Evolutionary conservation across 2,888 invertebrate species (phyloP), one percentile per base, ranked within the genome.

Genomic region (Schizotus pectinicornis): DNA sequence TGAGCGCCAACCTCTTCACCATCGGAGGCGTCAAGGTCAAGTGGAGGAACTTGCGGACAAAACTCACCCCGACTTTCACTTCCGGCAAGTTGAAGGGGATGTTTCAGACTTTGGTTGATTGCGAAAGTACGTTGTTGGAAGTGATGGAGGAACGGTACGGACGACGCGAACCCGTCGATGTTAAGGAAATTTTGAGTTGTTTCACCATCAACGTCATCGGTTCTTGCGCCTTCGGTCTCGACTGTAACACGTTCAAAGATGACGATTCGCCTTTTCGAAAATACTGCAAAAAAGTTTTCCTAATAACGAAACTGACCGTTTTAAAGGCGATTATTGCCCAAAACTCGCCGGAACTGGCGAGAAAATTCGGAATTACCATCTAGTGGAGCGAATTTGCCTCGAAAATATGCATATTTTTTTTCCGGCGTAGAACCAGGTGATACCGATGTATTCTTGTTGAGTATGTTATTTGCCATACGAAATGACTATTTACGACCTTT

Each of bases 21-120:
- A 68, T 83, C 34, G 77, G 77, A 31, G 85, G 84, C 0, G 74
- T 80, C 7, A n/a, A n/a, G n/a, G n/a, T n/a, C n/a, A 78, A 81
- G 11, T 89, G 89, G 88, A 86, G 82, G 66, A 79, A 77, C 9
- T 71, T 88, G 13, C 79, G 89, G 7, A 59, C 79, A 0, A 86
- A 87, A 65, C 74, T 89, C 65, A 82, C 87, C 0, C 85, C 88
- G 0, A 82, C 85, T 0, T 89, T 88, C 65, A 83, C 88, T 0
- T 81, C 86, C 0, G 86, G 85, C 3, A 88, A 87, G 71, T 76
- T 89, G 56, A 88, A 85, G 71, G 80, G 77, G 1, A 86, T 88
- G 84, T 86, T 85, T 64, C 80, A 80, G 0, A 80, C 84, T 0
- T 12, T 47, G 31, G 30, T 41, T 6, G 57, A 52, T 12, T 84